phyloP scores from a whole-genome alignment of 53 echinoderm and acorn worm genomes.

The Paracentrotus lividus region DNA sequence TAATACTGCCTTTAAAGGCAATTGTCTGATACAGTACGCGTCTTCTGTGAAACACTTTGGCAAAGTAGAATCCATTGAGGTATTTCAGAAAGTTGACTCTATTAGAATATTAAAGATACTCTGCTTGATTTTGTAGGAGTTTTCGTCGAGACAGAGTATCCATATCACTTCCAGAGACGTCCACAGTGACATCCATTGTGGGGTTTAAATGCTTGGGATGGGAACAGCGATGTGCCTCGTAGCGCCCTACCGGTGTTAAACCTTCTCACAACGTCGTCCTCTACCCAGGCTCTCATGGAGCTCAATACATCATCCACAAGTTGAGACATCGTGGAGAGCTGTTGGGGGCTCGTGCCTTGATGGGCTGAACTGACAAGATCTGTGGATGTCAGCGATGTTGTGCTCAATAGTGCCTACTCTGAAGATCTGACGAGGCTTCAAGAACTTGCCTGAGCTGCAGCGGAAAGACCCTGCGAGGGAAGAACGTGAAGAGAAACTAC shows the following conservation, averaged over 20 bases:
- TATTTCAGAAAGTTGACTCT: too few species aligned
- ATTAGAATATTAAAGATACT: too few species aligned
- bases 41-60: too few species aligned
- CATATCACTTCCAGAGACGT: slow-evolving; percentile 97
- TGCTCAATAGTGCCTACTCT: not conserved
- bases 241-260: slow-evolving; percentile 97
- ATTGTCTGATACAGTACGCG: too few species aligned
- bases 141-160: slow-evolving; percentile 94
- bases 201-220: slow-evolving; percentile 98
- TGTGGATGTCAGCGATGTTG: not conserved
- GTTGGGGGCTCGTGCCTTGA: slow-evolving; percentile 80
- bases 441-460: not conserved
- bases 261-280: slow-evolving; percentile 91
- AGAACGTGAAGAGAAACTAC: not conserved
- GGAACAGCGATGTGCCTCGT: slow-evolving; percentile 98
- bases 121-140: slow-evolving; percentile 72
- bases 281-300: slow-evolving; percentile 82
- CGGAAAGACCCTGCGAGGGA: too few species aligned
- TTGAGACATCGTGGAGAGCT: slow-evolving; percentile 91
- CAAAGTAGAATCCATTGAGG: too few species aligned
- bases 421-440: not conserved
- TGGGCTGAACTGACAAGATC: not conserved
- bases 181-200: slow-evolving; percentile 98
- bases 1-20: too few species aligned
- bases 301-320: slow-evolving; percentile 89